phyloP scores from a whole-genome alignment of 2,113 vertebrate species.

The Eira barbara region DNA sequence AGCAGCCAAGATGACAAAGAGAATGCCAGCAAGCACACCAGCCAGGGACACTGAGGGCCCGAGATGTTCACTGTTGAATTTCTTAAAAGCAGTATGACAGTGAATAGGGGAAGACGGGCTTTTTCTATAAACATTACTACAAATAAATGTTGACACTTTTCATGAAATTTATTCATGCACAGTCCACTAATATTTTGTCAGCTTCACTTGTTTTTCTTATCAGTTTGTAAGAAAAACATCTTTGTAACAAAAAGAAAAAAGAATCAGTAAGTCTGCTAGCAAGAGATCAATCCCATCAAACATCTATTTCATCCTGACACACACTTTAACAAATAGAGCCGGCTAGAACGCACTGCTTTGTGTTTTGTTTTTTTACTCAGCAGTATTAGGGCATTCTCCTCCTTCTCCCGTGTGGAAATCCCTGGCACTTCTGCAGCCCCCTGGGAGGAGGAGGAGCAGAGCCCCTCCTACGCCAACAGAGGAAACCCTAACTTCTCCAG shows the following conservation, averaged over 20 bases:
- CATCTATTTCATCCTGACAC: accelerated
- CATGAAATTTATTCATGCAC: neutral
- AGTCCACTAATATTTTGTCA: too few relatives aligned
- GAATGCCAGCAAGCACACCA: neutral
- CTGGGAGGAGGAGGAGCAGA: neutral
- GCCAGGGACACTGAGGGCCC: neutral
- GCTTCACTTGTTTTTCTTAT: neutral
- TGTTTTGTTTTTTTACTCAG: neutral
- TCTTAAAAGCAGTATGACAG: neutral
- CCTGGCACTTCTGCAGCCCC: too few relatives aligned
- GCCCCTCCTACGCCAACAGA: neutral
- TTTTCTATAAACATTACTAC: neutral
- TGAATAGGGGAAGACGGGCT: neutral
- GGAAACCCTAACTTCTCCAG: neutral
- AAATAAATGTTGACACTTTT: neutral
- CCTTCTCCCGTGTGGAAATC: neutral
- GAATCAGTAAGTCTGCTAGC: neutral
- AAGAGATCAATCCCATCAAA: neutral
- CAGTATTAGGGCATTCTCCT: neutral
- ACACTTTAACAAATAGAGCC: neutral
- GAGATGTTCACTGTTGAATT: accelerated
- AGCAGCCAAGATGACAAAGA: neutral
- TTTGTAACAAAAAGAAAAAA: neutral
- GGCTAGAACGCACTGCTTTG: accelerated
- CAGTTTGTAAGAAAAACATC: neutral